Conservation (phyloP, 2,113 vertebrate genomes). For the Pica pica region DNA sequence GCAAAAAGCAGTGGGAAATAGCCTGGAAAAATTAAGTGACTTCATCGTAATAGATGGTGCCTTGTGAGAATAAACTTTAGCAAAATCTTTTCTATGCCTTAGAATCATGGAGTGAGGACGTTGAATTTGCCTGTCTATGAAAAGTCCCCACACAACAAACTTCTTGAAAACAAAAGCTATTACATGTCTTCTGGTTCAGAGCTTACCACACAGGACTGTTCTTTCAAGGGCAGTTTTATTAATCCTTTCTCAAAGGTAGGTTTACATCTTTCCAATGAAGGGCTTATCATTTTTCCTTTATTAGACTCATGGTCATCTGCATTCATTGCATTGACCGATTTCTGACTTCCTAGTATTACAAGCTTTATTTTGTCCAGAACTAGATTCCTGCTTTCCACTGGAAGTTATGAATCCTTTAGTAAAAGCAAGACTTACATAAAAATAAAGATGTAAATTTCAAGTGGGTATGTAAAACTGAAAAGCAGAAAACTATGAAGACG, state of each 20-base stretch:
- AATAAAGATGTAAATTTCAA: neutral
- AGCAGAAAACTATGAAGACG: neutral
- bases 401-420: neutral
- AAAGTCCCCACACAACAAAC: neutral
- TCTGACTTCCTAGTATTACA: neutral
- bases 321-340: neutral
- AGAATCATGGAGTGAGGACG: neutral
- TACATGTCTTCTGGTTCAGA: neutral
- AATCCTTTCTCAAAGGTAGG: neutral
- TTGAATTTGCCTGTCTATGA: constrained; percentile 10
- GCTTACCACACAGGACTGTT: neutral
- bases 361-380: neutral
- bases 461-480: neutral
- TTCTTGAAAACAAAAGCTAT: neutral
- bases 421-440: neutral
- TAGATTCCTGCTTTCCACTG: neutral
- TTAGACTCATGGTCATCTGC: neutral
- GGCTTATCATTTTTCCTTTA: neutral
- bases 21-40: constrained; percentile 5
- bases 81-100: neutral
- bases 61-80: constrained; percentile 2
- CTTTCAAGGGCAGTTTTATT: neutral
- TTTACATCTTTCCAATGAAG: neutral
- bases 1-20: constrained; percentile 15
- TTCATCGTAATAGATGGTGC: neutral